phyloP scores from a whole-genome alignment of 1,140 invertebrate species.

The Aphis craccivora region DNA sequence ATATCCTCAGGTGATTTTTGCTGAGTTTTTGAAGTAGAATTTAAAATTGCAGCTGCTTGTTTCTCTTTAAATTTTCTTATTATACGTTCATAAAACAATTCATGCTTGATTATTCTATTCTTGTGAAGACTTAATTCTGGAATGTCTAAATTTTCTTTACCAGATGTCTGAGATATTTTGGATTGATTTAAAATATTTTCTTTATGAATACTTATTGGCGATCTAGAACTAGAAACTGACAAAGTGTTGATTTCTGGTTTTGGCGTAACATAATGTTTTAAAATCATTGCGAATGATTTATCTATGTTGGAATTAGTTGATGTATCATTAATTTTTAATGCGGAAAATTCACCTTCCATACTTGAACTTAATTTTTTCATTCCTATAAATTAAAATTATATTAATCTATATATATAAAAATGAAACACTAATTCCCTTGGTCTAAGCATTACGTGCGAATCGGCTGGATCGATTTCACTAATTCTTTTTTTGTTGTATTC shows the following conservation, averaged over 20 bases:
- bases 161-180: neutral
- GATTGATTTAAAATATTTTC: constrained; percentile 17
- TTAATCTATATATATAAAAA: neutral
- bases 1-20: constrained; percentile 11
- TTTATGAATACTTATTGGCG: neutral
- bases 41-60: neutral
- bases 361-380: neutral
- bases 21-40: neutral
- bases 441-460: too few relatives aligned
- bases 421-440: too few relatives aligned
- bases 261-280: constrained; percentile 32
- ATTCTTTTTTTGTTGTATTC: too few relatives aligned
- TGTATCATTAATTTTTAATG: constrained; percentile 17
- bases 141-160: constrained; percentile 40
- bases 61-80: constrained; percentile 45
- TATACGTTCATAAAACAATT: constrained; percentile 36
- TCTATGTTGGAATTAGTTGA: neutral
- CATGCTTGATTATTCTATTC: constrained; percentile 22
- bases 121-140: constrained; percentile 32
- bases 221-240: neutral
- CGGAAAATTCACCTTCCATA: constrained; percentile 5
- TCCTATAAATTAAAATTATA: neutral
- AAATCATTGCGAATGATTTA: neutral
- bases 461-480: too few relatives aligned
- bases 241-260: neutral